A percentile compares a stretch with the other conserved stretches of the same genome.
Evolutionary conservation across 2,113 vertebrate species (phyloP).

Genomic region (Psammodynastes pulverulentus): DNA sequence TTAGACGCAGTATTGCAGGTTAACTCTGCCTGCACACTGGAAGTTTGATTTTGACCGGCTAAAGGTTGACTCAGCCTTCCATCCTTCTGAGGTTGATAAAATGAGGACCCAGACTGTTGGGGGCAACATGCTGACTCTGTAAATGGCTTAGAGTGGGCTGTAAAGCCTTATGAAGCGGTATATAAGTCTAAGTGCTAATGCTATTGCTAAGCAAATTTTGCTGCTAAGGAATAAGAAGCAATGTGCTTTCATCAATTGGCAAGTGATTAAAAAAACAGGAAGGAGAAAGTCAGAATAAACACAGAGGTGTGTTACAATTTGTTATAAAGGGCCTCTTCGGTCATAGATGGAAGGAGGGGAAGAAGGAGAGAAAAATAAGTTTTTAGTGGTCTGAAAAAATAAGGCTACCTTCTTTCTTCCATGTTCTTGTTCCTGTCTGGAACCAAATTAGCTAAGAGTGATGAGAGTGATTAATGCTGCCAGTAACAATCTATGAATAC

Average conservation of each 20-base stretch:
- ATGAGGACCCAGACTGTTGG: not conserved
- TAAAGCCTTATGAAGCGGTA: not conserved
- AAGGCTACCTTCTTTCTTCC: too few species aligned
- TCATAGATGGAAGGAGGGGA: not conserved
- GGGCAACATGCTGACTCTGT: not conserved
- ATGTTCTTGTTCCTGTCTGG: too few species aligned
- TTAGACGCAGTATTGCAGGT: not conserved
- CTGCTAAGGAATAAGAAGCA: not conserved
- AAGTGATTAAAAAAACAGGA: not conserved
- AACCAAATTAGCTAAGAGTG: too few species aligned
- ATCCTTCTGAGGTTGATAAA: not conserved
- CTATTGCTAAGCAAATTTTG: not conserved
- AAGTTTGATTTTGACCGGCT: not conserved
- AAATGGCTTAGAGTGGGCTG: not conserved
- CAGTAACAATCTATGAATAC: too few species aligned
- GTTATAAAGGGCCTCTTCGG: not conserved
- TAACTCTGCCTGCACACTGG: not conserved
- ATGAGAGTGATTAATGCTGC: too few species aligned
- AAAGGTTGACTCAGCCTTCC: not conserved
- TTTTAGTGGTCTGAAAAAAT: not conserved
- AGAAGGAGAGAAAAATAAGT: not conserved
- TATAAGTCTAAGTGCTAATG: not conserved
- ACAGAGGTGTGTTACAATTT: not conserved
- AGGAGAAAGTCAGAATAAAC: not conserved
- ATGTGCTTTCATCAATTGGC: not conserved